These are phyloP conservation scores for Pterobdella sp. DNA, from an alignment of 2,888 invertebrate species.

Conservation along the genomic window DNA sequence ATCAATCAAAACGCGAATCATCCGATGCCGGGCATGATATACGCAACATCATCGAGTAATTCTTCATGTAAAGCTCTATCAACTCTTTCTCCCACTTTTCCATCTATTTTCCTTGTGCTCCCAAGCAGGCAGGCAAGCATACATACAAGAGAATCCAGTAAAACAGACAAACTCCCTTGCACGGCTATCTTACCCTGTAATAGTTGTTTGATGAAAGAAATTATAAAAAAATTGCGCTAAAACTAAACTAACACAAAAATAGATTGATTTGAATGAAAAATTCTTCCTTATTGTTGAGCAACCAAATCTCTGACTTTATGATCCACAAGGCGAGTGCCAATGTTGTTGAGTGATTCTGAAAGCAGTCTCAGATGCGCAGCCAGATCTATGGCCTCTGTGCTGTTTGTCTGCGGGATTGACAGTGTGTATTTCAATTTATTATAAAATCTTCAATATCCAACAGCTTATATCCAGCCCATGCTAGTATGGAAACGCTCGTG, in stretches of 20 bases:
- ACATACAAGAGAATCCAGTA: slow-evolving; percentile 83
- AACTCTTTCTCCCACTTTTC: slow-evolving; percentile 60
- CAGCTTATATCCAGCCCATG: too few species aligned
- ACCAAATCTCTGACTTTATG: slow-evolving; percentile 62
- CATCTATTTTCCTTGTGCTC: slow-evolving; percentile 73
- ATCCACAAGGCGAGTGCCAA: slow-evolving; percentile 83
- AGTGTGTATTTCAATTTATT: neutral
- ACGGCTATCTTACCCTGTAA: slow-evolving; percentile 81
- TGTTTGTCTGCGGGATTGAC: slow-evolving; percentile 1
- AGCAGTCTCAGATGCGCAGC: slow-evolving; percentile 83
- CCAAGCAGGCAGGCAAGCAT: slow-evolving; percentile 80
- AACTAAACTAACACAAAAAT: neutral
- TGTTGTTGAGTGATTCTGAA: slow-evolving; percentile 84
- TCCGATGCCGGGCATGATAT: slow-evolving; percentile 71
- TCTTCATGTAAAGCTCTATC: slow-evolving; percentile 56
- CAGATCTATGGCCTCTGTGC: slow-evolving; percentile 61
- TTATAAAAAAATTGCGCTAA: neutral
- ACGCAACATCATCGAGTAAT: slow-evolving; percentile 86
- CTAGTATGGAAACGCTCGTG: too few species aligned
- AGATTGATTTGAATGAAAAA: neutral
- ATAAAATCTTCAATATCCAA: neutral
- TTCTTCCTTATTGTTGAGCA: too few species aligned
- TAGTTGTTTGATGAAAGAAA: neutral
- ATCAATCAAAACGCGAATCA: too few species aligned
- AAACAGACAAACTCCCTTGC: slow-evolving; percentile 82